These are phyloP conservation scores for Xylota segnis DNA, from an alignment of 2,888 invertebrate genomes.

Conservation along the genomic window DNA sequence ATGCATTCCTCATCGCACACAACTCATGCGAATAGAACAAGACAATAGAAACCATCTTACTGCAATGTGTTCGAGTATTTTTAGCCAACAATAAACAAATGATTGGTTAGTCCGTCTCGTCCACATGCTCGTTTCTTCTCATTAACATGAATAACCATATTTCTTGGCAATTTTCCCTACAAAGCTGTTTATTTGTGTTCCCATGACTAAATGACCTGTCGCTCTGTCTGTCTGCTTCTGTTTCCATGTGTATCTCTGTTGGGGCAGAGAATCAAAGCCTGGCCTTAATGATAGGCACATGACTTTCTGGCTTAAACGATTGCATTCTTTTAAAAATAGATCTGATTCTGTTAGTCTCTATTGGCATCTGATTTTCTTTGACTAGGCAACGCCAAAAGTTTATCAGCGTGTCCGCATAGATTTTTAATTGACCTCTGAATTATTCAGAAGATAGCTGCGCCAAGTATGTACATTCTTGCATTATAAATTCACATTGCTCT, in stretches of 20 bases:
- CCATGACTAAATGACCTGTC: conserved; percentile 17
- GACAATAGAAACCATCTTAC: conserved; percentile 13
- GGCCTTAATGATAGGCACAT: conserved; percentile 7
- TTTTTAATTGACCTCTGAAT: conserved; percentile 36
- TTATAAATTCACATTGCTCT: neutral
- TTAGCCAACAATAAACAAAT: conserved; percentile 41
- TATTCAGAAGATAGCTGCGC: neutral
- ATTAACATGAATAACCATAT: conserved; percentile 22
- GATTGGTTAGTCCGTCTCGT: neutral
- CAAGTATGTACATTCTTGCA: neutral
- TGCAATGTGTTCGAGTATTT: conserved; percentile 40
- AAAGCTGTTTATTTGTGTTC: conserved; percentile 20
- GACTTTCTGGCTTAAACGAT: conserved; percentile 18
- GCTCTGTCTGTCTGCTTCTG: neutral
- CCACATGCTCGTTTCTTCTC: neutral
- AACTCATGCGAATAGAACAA: conserved; percentile 25
- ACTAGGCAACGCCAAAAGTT: conserved; percentile 9
- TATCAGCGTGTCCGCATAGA: conserved; percentile 20
- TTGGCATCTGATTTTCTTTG: neutral
- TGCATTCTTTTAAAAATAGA: conserved; percentile 35
- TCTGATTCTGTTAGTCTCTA: conserved; percentile 3
- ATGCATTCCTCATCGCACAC: neutral
- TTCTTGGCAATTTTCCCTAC: conserved; percentile 41
- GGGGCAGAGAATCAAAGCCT: neutral
- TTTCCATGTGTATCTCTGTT: neutral